These are phyloP conservation scores for Uropsilus gracilis DNA, from an alignment of 2,113 vertebrate species.

Conservation along the genomic window DNA sequence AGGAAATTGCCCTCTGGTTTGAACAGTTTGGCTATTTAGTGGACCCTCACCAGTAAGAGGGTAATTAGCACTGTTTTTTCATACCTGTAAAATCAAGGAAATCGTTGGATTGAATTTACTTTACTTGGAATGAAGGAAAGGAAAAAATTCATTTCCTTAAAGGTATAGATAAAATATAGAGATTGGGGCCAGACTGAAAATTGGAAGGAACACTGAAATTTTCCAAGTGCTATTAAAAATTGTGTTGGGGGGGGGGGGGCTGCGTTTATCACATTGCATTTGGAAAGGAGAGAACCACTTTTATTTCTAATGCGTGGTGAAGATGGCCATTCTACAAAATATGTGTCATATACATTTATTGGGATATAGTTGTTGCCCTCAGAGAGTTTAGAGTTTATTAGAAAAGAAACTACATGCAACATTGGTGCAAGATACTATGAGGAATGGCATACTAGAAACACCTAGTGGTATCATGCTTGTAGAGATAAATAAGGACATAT, in stretches of 20 bases:
- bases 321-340: not conserved
- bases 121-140: constrained; percentile 31
- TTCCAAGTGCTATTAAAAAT: not conserved
- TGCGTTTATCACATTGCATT: not conserved
- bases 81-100: not conserved
- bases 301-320: not conserved
- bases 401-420: not conserved
- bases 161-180: not conserved
- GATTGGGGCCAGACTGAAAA: not conserved
- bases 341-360: not conserved
- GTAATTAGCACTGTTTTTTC: not conserved
- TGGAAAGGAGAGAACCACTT: not conserved
- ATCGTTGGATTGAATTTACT: not conserved
- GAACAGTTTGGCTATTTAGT: constrained; percentile 24
- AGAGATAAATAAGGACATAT: not conserved
- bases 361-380: not conserved
- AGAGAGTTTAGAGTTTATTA: not conserved
- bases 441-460: not conserved
- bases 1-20: not conserved
- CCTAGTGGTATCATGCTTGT: no score
- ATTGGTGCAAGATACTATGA: not conserved
- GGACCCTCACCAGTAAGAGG: not conserved
- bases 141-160: not conserved
- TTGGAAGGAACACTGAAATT: not conserved
- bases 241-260: no score